phyloP scores from a whole-genome alignment of 2,888 invertebrate genomes.

The Pantelozetes paolii region DNA sequence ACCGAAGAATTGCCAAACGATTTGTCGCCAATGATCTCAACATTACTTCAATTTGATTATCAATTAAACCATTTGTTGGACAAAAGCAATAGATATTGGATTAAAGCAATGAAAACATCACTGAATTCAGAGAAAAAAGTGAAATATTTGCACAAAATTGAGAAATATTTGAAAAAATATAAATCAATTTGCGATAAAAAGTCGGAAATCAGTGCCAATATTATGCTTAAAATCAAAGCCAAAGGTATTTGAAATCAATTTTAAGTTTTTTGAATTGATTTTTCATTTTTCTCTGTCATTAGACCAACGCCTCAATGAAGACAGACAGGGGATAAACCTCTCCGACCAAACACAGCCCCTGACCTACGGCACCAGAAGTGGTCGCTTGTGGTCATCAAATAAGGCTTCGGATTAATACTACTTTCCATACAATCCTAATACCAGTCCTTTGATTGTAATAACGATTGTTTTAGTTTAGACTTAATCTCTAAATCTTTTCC shows the following conservation, averaged over 20 bases:
- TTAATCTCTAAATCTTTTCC: no score
- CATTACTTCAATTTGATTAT: not conserved
- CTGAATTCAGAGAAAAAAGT: not conserved
- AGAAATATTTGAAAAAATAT: not conserved
- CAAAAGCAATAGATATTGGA: not conserved
- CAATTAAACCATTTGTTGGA: not conserved
- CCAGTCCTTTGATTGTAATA: not conserved
- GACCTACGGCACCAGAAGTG: constrained; percentile 29
- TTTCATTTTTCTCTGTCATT: not conserved
- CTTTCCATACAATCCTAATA: not conserved
- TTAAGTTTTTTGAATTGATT: not conserved
- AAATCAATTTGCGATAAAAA: not conserved
- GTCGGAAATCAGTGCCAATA: not conserved
- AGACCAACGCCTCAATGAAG: not conserved
- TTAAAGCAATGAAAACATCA: not conserved
- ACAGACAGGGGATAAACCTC: not conserved
- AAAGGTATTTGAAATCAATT: constrained; percentile 20
- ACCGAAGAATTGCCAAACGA: constrained; percentile 15
- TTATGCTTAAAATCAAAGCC: not conserved
- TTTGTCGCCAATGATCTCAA: constrained; percentile 22
- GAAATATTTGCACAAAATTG: not conserved
- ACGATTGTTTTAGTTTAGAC: no score
- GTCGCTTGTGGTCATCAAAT: not conserved
- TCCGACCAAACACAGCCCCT: not conserved
- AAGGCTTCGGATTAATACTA: not conserved